phyloP scores from a whole-genome alignment of 1,140 invertebrate species.

The Saxidomus purpurata region DNA sequence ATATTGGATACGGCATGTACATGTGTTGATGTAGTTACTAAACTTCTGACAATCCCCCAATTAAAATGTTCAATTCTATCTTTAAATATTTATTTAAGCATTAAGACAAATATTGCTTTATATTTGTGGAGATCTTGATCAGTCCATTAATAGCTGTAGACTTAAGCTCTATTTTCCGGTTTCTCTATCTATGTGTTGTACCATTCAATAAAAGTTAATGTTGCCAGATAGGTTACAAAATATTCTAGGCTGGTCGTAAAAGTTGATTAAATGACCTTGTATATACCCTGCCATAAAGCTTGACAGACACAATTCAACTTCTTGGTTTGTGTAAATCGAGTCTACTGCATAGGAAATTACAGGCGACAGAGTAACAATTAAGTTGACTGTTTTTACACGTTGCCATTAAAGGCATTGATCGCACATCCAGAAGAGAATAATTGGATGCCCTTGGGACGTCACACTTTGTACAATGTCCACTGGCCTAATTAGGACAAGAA shows the following conservation, averaged over 20 bases:
- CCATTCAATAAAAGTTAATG: slow-evolving; percentile 19
- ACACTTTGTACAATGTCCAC: slow-evolving; percentile 24
- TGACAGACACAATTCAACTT: neutral
- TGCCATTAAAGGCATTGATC: slow-evolving; percentile 37
- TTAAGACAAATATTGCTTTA: slow-evolving; percentile 34
- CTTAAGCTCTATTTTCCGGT: slow-evolving; percentile 4
- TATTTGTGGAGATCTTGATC: slow-evolving; percentile 17
- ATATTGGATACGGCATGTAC: neutral
- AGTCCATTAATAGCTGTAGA: slow-evolving; percentile 6
- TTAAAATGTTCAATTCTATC: slow-evolving; percentile 34
- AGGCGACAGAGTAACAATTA: slow-evolving; percentile 29
- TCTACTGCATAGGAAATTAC: neutral
- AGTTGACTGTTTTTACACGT: slow-evolving; percentile 50
- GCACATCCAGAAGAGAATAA: slow-evolving; percentile 11
- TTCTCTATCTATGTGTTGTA: neutral
- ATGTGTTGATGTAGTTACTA: neutral
- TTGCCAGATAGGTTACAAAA: neutral
- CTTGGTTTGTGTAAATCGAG: neutral
- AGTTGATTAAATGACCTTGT: slow-evolving; percentile 17
- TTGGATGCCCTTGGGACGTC: slow-evolving; percentile 28
- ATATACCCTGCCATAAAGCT: slow-evolving; percentile 19
- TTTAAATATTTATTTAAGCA: slow-evolving; percentile 40
- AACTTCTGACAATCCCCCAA: neutral
- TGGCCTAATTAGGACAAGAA: slow-evolving; percentile 30
- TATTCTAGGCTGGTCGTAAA: slow-evolving; percentile 7